These are phyloP conservation scores for Drosophila insularis DNA, from an alignment of 1,140 invertebrate species.

Conservation along the genomic window DNA sequence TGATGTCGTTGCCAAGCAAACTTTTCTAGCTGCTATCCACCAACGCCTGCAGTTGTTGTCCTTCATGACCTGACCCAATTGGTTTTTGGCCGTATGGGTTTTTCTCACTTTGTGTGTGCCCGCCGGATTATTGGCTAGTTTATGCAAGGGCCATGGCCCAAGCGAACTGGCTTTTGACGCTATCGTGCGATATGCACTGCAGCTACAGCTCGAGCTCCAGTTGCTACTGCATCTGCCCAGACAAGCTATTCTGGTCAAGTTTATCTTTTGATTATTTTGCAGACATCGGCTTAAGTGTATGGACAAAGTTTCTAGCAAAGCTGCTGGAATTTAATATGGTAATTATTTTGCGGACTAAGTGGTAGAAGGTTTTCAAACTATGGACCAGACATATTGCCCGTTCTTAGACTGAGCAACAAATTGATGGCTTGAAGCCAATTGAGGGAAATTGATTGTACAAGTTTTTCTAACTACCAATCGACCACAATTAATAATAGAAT, in stretches of 20 bases:
- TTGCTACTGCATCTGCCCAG: neutral
- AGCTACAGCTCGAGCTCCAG: neutral
- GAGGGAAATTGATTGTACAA: conserved; percentile 8
- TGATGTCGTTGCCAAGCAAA: conserved; percentile 8
- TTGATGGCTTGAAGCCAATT: conserved; percentile 12
- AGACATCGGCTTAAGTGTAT: conserved; percentile 18
- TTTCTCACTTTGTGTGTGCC: conserved; percentile 17
- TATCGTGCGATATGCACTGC: conserved; percentile 67
- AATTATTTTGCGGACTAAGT: conserved; percentile 56
- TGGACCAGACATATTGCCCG: conserved; percentile 12
- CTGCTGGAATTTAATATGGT: conserved; percentile 61
- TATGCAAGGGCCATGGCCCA: conserved; percentile 53
- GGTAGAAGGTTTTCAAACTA: neutral
- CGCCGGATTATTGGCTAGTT: conserved; percentile 71
- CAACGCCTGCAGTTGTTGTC: conserved; percentile 41
- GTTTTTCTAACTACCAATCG: conserved; percentile 1
- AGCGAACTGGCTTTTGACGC: conserved; percentile 44
- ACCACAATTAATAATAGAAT: neutral
- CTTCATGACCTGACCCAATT: conserved; percentile 14
- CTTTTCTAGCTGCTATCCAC: conserved; percentile 20
- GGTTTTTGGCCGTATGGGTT: conserved; percentile 22
- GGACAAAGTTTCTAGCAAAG: conserved; percentile 50
- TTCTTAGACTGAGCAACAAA: conserved; percentile 13
- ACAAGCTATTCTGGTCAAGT: conserved; percentile 51
- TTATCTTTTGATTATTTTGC: conserved; percentile 52